Evolutionary conservation across 2,797 vertebrate genomes (phyloP).

Genomic region (Phataginus tricuspis): DNA sequence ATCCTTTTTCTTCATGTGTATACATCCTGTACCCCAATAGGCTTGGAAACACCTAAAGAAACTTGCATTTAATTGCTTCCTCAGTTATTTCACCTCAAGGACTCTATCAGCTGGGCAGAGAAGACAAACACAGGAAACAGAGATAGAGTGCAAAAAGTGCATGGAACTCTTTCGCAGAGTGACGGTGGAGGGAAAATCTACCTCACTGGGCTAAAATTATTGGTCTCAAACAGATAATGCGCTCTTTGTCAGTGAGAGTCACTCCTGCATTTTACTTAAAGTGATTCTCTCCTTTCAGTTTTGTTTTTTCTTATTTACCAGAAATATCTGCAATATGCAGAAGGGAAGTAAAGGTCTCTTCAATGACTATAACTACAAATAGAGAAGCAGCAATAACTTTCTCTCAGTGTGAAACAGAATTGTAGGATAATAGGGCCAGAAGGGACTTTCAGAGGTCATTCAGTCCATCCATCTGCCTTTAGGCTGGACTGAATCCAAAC

Average conservation of each 20-base stretch:
- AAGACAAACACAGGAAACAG: not conserved
- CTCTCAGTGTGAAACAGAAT: slow-evolving; percentile 6
- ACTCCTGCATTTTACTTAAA: slow-evolving; percentile 14
- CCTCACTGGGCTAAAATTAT: not conserved
- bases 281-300: slow-evolving; percentile 17
- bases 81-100: not conserved
- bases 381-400: slow-evolving; percentile 30
- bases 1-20: rapidly evolving
- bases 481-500: slow-evolving; percentile 37
- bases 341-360: not conserved
- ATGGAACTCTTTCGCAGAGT: not conserved
- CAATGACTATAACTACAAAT: slow-evolving; percentile 50
- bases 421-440: slow-evolving; percentile 33
- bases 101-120: not conserved
- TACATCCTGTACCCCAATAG: not conserved
- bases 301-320: slow-evolving; percentile 39
- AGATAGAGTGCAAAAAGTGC: not conserved
- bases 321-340: not conserved
- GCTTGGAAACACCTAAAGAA: not conserved
- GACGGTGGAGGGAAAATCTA: not conserved
- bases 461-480: slow-evolving; percentile 33
- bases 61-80: not conserved
- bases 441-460: slow-evolving; percentile 48
- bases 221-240: not conserved
- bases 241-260: not conserved